Evolutionary conservation across 2,113 vertebrate species (phyloP).

Genomic region (Serilophus lunatus): DNA sequence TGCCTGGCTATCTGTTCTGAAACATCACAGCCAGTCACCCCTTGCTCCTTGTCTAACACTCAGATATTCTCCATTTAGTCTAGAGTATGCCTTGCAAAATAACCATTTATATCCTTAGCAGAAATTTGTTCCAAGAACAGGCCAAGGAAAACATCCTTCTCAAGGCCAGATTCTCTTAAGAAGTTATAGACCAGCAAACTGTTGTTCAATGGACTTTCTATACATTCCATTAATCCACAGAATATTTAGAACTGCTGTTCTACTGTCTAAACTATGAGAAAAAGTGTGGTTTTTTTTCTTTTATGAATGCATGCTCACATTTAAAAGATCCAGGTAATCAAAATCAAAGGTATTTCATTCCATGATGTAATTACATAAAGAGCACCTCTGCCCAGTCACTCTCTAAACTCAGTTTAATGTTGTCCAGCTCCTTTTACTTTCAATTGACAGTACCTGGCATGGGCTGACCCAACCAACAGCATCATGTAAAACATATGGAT

Average conservation of each 20-base stretch:
- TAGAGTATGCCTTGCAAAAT: background rate
- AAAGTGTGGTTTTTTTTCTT: background rate
- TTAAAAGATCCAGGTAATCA: background rate
- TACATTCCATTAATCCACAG: background rate
- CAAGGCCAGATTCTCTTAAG: background rate
- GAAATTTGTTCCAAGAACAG: background rate
- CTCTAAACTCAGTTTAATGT: background rate
- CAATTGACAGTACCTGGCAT: background rate
- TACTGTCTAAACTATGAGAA: background rate
- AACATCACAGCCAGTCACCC: background rate
- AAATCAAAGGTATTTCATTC: background rate
- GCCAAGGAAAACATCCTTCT: background rate
- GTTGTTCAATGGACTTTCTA: background rate
- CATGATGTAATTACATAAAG: background rate
- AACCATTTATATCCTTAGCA: background rate
- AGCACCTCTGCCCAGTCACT: background rate
- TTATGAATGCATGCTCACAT: background rate
- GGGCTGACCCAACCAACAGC: background rate
- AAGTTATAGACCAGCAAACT: background rate
- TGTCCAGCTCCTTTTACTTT: background rate
- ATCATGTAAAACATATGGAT: fast-evolving
- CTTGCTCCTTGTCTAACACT: background rate
- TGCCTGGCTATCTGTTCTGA: background rate
- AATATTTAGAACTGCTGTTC: background rate
- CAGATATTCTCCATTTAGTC: background rate